Base-by-base conservation (phyloP, 2,113 vertebrate species). In the Clinocottus analis region DNA sequence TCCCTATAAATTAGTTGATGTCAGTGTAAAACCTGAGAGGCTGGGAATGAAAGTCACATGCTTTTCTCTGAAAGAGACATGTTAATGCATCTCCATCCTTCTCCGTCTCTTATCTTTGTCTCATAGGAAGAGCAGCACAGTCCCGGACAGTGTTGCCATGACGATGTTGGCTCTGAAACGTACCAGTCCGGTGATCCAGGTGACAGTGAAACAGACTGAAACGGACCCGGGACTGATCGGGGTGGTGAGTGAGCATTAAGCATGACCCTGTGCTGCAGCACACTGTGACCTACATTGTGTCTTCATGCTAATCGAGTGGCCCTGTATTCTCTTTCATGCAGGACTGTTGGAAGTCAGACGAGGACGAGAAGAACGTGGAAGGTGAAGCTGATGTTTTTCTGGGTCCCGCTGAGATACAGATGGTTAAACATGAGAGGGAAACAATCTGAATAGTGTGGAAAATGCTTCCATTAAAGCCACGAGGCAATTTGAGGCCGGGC, bases 191-290 rank as follows among this genome's bases (percentile, higher is more conserved):
- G 89, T 95, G 67, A 94, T 95, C 83, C 95, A 95, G 84, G 94
- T 95, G 77, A 95, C 94, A 12, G 92, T 95, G 49, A 95, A 95
- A 77, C 94, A 95, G 92, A 95, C 94, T 21, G 95, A 95, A 85
- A 95, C 93, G 0, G 92, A 95, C 80, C 76, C 84, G 5, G 95
- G 94, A 45, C 84, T 95, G 41, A 95, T 95, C 7, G 94, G 94
- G 27, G 94, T 94, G 89, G 94, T 95, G 75, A 90, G 92, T 83
- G 33, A 53, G 31, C 19, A 16, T 58, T 53, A 33, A 17, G n/a
- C n/a, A n/a, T n/a, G n/a, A n/a, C n/a, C n/a, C n/a, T n/a, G n/a
- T n/a, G n/a, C n/a, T n/a, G n/a, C n/a, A n/a, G n/a, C n/a, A n/a
- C n/a, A n/a, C n/a, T n/a, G n/a, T n/a, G 23, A 67, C 35, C 49